phyloP scores from a whole-genome alignment of 2,797 vertebrate genomes.

The Acanthopagrus latus region DNA sequence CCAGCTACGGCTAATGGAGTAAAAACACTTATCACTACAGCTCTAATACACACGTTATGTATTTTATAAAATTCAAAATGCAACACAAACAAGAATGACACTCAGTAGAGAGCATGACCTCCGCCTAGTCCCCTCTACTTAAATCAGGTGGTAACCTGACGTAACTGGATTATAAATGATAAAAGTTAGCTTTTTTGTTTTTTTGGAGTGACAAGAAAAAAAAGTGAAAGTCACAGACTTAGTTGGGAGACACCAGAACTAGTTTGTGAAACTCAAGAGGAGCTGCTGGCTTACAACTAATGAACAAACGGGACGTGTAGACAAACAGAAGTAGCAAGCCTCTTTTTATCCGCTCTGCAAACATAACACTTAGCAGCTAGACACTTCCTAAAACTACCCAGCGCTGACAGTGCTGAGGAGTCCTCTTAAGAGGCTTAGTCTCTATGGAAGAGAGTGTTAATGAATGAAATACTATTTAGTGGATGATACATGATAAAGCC shows the following conservation, averaged over 20 bases:
- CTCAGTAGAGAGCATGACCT: too few relatives aligned
- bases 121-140: too few relatives aligned
- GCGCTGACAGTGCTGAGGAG: conserved; percentile 69
- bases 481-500: conserved; percentile 88
- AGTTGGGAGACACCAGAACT: not conserved
- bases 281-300: not conserved
- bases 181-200: not conserved
- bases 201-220: not conserved
- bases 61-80: not conserved
- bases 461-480: conserved; percentile 89
- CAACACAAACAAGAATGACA: not conserved
- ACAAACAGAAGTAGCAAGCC: conserved; percentile 42
- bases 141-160: too few relatives aligned
- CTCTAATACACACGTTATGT: not conserved
- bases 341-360: conserved; percentile 54
- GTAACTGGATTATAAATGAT: too few relatives aligned
- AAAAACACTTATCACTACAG: not conserved
- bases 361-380: conserved; percentile 68
- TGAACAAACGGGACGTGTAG: conserved; percentile 25
- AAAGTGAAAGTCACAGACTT: not conserved
- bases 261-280: not conserved
- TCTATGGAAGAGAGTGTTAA: conserved; percentile 86
- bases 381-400: conserved; percentile 68
- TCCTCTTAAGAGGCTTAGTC: conserved; percentile 84
- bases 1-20: too few relatives aligned